Conservation (phyloP, 1,140 invertebrate species). For the Drosophila lacertosa region DNA sequence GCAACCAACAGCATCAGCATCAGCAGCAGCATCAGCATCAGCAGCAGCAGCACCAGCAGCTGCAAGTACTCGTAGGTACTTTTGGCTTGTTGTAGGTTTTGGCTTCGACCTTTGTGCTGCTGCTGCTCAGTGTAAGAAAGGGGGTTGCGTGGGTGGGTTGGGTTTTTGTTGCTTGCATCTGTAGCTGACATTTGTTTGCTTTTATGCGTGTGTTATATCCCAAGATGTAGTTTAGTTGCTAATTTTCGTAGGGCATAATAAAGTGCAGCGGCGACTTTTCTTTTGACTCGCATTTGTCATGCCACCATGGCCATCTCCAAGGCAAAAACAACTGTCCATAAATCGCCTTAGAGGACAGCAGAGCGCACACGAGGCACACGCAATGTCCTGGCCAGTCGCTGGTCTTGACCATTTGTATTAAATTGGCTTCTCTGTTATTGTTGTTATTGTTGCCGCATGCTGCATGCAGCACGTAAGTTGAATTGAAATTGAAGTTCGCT, state of each 20-base stretch:
- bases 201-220: constrained; percentile 58
- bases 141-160: not conserved
- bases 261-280: constrained; percentile 39
- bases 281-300: constrained; percentile 49
- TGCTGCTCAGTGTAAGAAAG: constrained; percentile 12
- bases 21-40: constrained; percentile 45
- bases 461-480: constrained; percentile 70
- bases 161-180: constrained; percentile 48
- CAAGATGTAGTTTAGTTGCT: constrained; percentile 40
- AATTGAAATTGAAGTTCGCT: constrained; percentile 81
- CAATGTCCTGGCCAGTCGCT: constrained; percentile 30
- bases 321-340: constrained; percentile 62
- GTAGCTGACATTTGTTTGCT: constrained; percentile 71
- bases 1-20: constrained; percentile 67
- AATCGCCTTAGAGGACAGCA: constrained; percentile 64
- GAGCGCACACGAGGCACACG: not conserved
- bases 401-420: constrained; percentile 67
- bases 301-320: constrained; percentile 26
- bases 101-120: constrained; percentile 37
- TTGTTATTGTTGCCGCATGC: constrained; percentile 28
- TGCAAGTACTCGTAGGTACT: constrained; percentile 58
- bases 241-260: constrained; percentile 51
- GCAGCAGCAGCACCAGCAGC: constrained; percentile 54
- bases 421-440: constrained; percentile 62
- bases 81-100: constrained; percentile 60